These are phyloP conservation scores for Parapristionchus giblindavisi DNA, from an alignment of 2,888 invertebrate species.

Conservation along the genomic window DNA sequence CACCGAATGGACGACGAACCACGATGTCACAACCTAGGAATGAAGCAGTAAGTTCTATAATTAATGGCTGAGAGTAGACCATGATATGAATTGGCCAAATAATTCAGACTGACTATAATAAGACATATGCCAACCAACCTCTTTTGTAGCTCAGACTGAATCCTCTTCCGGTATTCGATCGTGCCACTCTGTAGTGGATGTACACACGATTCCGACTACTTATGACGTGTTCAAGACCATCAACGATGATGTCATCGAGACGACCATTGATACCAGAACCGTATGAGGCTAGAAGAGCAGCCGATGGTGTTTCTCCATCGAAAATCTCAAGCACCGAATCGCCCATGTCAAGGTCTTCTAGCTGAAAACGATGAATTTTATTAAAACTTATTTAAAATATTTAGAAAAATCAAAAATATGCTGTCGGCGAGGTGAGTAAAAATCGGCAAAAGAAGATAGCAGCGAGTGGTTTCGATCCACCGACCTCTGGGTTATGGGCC, in stretches of 20 bases:
- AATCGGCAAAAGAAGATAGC: conserved; percentile 38
- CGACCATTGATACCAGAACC: not conserved
- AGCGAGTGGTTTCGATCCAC: conserved; percentile 73
- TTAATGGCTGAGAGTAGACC: not conserved
- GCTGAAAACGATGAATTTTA: too few species aligned
- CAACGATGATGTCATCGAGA: not conserved
- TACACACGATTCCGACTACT: conserved; percentile 89
- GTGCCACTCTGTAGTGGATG: conserved; percentile 91
- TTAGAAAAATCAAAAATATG: not conserved
- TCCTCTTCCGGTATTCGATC: conserved; percentile 81
- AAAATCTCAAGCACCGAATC: conserved; percentile 86
- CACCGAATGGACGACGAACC: conserved; percentile 65
- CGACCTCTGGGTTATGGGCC: conserved; percentile 90
- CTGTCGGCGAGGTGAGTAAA: conserved; percentile 15
- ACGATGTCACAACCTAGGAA: conserved; percentile 79
- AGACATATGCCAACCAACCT: conserved; percentile 72
- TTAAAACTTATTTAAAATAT: not conserved
- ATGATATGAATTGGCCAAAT: conserved; percentile 14
- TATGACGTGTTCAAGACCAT: conserved; percentile 75
- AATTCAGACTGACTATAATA: not conserved
- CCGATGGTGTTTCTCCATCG: conserved; percentile 88
- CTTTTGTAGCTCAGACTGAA: conserved; percentile 87
- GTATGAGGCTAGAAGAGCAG: conserved; percentile 79
- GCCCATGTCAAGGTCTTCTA: conserved; percentile 69
- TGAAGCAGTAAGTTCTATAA: not conserved